phyloP scores from a whole-genome alignment of 2,888 invertebrate genomes.

The Cephus runcator region DNA sequence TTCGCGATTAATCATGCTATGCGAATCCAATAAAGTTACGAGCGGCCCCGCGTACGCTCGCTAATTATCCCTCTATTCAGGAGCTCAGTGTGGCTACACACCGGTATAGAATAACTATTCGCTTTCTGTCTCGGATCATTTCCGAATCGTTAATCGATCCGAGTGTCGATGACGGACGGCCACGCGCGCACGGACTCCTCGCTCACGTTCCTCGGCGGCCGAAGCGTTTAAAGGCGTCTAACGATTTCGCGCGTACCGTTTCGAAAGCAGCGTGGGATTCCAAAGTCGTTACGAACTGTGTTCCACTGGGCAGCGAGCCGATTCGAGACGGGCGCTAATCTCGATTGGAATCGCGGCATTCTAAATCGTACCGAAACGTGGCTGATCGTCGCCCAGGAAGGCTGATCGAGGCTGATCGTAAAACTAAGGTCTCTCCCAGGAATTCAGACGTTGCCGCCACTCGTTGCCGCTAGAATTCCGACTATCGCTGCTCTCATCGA shows the following conservation, averaged over 20 bases:
- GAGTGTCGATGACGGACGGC: background rate
- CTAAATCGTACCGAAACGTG: constrained; percentile 44
- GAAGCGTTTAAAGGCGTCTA: background rate
- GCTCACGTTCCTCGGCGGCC: background rate
- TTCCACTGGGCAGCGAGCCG: background rate
- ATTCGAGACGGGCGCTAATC: constrained; percentile 10
- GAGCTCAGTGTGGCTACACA: background rate
- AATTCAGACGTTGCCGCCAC: background rate
- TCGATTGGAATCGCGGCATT: constrained; percentile 38
- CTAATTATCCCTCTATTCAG: background rate
- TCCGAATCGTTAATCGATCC: background rate
- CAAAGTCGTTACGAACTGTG: background rate
- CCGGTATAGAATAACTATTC: background rate
- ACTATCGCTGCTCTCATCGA: background rate
- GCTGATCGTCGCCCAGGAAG: background rate
- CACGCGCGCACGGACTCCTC: background rate
- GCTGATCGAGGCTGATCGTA: background rate
- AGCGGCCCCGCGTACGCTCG: constrained; percentile 12
- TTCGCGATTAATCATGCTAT: constrained; percentile 57
- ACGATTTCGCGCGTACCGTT: background rate
- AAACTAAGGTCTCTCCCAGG: background rate
- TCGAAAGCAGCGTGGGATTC: background rate
- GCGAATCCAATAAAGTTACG: constrained; percentile 31
- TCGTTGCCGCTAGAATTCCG: background rate
- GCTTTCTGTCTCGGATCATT: background rate